Evolutionary conservation across 2,888 invertebrate genomes (phyloP).

Genomic region (Myathropa florea): DNA sequence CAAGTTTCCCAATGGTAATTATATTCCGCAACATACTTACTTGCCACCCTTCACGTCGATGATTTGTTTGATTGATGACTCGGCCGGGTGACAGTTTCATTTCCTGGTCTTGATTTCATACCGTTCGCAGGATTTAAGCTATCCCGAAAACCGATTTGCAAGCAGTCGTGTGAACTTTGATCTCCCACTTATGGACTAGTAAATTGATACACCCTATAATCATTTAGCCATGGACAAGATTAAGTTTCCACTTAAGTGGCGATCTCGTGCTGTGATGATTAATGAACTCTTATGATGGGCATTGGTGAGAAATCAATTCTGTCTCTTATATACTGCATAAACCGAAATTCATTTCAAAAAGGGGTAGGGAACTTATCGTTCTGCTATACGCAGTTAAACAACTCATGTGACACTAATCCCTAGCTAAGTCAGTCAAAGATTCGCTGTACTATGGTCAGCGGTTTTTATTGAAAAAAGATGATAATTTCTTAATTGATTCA

Average conservation of each 20-base stretch:
- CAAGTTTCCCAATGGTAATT: constrained; percentile 40
- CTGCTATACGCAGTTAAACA: constrained; percentile 2
- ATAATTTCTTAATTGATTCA: constrained; percentile 46
- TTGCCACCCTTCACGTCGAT: not conserved
- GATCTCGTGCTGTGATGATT: constrained; percentile 50
- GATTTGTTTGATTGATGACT: constrained; percentile 54
- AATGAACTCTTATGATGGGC: constrained; percentile 15
- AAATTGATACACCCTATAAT: constrained; percentile 21
- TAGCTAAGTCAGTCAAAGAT: not conserved
- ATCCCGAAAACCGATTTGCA: not conserved
- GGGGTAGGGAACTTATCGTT: not conserved
- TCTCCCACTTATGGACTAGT: not conserved
- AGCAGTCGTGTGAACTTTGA: constrained; percentile 14
- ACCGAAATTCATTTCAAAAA: not conserved
- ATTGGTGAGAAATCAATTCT: constrained; percentile 1
- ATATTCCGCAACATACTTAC: constrained; percentile 4
- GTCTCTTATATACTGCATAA: not conserved
- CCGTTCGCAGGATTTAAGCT: not conserved
- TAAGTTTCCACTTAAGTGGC: constrained; percentile 23
- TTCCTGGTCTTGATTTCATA: constrained; percentile 32
- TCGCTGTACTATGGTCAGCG: constrained; percentile 9
- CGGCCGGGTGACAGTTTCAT: constrained; percentile 54
- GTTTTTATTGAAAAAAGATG: not conserved
- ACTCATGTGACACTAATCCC: constrained; percentile 24
- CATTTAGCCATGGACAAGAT: constrained; percentile 1